Evolutionary conservation across 2,797 vertebrate species (phyloP).

Genomic region (Heteromormyrus szaboi): DNA sequence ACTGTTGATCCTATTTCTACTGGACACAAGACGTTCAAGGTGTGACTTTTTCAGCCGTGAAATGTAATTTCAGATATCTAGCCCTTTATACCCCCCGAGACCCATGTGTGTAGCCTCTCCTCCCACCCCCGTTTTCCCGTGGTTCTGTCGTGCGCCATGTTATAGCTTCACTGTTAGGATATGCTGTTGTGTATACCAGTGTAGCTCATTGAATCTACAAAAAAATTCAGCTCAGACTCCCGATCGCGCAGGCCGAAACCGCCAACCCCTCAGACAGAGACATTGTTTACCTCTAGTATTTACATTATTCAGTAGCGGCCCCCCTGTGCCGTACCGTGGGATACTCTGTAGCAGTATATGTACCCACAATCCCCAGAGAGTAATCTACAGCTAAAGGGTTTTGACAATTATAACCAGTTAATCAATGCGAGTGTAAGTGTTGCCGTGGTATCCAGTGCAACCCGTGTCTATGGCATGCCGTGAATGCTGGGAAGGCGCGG

Average conservation of each 20-base stretch:
- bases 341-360: not conserved
- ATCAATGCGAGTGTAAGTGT: conserved; percentile 41
- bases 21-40: conserved; percentile 33
- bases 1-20: conserved; percentile 52
- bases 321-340: not conserved
- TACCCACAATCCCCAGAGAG: conserved; percentile 9
- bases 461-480: conserved; percentile 52
- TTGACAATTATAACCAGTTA: conserved; percentile 21
- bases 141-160: conserved; percentile 42
- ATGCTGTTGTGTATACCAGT: conserved; percentile 6
- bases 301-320: not conserved
- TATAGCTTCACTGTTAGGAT: conserved; percentile 21
- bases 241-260: not conserved
- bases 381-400: conserved; percentile 15
- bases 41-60: conserved; percentile 54
- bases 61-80: conserved; percentile 56
- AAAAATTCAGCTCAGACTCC: not conserved
- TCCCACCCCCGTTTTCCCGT: conserved; percentile 27
- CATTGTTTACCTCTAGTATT: not conserved
- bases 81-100: conserved; percentile 43
- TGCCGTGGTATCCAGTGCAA: conserved; percentile 56
- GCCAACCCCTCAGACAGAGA: not conserved
- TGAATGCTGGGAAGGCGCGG: conserved; percentile 63
- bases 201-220: not conserved
- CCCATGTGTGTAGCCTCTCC: conserved; percentile 36